phyloP scores from a whole-genome alignment of 1,140 invertebrate genomes.

The Heliothis virescens region DNA sequence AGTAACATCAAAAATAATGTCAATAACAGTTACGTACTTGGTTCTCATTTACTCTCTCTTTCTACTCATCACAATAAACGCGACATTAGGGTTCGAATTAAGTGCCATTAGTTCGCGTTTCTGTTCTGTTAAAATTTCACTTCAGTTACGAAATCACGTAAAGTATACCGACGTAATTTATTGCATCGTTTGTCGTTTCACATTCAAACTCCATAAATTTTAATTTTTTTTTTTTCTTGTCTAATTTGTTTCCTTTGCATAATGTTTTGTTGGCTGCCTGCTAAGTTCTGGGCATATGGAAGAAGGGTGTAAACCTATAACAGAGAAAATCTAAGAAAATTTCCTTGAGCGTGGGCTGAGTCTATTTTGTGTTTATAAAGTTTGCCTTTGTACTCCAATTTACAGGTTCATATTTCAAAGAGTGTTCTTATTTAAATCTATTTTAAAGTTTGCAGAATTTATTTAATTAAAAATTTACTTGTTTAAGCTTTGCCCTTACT shows the following conservation, averaged over 20 bases:
- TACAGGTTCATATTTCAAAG: background rate
- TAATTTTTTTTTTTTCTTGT: constrained; percentile 39
- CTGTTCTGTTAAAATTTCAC: constrained; percentile 42
- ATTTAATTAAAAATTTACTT: background rate
- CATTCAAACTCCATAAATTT: constrained; percentile 44
- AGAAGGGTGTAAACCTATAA: background rate
- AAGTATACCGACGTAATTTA: constrained; percentile 45
- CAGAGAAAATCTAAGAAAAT: background rate
- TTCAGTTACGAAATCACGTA: constrained; percentile 45
- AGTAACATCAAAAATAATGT: constrained; percentile 63
- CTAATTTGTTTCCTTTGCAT: constrained; percentile 45
- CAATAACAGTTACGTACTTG: constrained; percentile 62
- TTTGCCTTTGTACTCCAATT: background rate
- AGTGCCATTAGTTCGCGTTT: constrained; percentile 47
- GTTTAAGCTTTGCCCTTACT: background rate
- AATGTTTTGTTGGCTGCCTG: constrained; percentile 35
- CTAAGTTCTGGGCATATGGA: constrained; percentile 29
- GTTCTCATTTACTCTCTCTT: constrained; percentile 57
- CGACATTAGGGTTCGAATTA: constrained; percentile 50
- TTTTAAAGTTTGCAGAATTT: too few relatives aligned
- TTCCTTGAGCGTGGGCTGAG: background rate
- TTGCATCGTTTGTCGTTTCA: constrained; percentile 48
- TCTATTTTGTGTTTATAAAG: background rate
- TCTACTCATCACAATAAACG: constrained; percentile 57
- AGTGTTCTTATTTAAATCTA: background rate